phyloP scores from a whole-genome alignment of 2,888 invertebrate species.

The Candidula unifasciata region DNA sequence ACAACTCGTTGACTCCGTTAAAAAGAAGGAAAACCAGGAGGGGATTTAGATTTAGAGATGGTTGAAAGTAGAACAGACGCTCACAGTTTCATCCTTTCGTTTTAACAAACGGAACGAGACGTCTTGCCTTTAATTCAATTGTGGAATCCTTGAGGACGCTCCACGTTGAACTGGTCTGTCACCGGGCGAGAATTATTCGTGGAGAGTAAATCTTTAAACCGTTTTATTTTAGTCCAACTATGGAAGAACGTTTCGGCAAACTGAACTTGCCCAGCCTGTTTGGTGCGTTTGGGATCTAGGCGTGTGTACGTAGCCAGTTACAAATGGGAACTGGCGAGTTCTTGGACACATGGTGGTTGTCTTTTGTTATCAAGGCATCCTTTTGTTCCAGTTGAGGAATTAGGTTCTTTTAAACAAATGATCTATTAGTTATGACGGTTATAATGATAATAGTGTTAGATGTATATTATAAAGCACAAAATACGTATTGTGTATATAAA shows the following conservation, averaged over 20 bases:
- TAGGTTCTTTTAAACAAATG: too few relatives aligned
- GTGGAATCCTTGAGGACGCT: constrained; percentile 27
- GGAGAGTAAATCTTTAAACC: constrained; percentile 34
- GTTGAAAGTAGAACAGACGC: constrained; percentile 5
- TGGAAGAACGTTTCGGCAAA: not conserved
- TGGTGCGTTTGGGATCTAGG: not conserved
- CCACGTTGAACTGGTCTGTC: constrained; percentile 17
- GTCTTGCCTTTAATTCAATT: constrained; percentile 40
- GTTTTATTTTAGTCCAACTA: constrained; percentile 1
- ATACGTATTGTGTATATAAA: too few relatives aligned
- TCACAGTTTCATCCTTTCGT: constrained; percentile 18
- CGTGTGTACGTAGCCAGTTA: not conserved
- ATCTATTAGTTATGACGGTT: too few relatives aligned
- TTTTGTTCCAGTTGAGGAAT: too few relatives aligned
- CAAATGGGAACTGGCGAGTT: not conserved
- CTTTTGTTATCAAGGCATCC: too few relatives aligned
- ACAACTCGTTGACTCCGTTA: constrained; percentile 7
- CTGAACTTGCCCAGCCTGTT: not conserved
- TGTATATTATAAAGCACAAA: too few relatives aligned
- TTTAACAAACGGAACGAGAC: constrained; percentile 43
- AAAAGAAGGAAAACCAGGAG: too few relatives aligned
- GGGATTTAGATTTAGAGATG: constrained; percentile 34
- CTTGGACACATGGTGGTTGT: not conserved
- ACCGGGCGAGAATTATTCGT: constrained; percentile 22
- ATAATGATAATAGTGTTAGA: too few relatives aligned